Conservation (phyloP, 2,888 invertebrate genomes). For the Eucera pruinosa region DNA sequence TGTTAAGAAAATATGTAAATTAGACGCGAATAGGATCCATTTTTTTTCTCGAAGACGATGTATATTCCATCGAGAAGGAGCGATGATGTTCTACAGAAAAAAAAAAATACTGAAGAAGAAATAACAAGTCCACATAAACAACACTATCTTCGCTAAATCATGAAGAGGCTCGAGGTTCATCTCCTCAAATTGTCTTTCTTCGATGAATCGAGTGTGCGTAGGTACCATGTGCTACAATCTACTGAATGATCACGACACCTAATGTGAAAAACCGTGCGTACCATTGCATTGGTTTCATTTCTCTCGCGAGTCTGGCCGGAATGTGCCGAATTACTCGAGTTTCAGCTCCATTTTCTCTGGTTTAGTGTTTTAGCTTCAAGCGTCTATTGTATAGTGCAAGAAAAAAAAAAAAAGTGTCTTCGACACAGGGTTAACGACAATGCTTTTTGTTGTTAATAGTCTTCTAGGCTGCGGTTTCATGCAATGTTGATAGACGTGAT, state of each 20-base stretch:
- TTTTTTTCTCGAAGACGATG: conserved; percentile 7
- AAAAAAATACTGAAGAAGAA: conserved; percentile 14
- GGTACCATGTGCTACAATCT: conserved; percentile 38
- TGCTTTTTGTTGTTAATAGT: background rate
- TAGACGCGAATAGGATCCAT: background rate
- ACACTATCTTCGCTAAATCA: conserved; percentile 54
- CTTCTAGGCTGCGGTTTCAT: background rate
- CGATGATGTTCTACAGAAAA: conserved; percentile 22
- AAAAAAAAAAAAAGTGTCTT: background rate
- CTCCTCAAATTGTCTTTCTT: conserved; percentile 23
- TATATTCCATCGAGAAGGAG: background rate
- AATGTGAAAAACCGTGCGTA: conserved; percentile 50
- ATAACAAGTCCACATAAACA: conserved; percentile 59
- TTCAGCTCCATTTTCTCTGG: conserved; percentile 63
- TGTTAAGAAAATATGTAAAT: background rate
- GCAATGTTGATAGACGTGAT: background rate
- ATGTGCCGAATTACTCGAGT: conserved; percentile 54
- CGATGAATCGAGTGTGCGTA: conserved; percentile 30
- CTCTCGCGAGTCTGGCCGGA: conserved; percentile 48
- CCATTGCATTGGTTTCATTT: conserved; percentile 38
- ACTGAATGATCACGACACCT: conserved; percentile 39
- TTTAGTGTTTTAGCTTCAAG: conserved; percentile 56
- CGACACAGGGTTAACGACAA: conserved; percentile 7
- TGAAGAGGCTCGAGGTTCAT: conserved; percentile 36
- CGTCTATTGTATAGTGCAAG: background rate